Conservation (phyloP, 2,797 vertebrate genomes). For the Neoniphon sammara region DNA sequence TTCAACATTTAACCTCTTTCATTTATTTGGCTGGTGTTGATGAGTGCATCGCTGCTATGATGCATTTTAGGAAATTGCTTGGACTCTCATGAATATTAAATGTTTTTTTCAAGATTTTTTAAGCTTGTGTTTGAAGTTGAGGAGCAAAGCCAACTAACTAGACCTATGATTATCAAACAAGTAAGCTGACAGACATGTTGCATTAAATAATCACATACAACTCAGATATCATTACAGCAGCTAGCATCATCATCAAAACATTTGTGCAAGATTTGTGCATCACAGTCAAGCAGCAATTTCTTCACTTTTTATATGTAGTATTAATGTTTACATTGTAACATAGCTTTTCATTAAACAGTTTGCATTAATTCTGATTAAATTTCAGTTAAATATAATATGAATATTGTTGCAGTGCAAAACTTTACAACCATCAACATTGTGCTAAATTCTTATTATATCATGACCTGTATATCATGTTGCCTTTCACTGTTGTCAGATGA, state of each 20-base stretch:
- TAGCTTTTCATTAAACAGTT: too few relatives aligned
- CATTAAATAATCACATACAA: neutral
- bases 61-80: slow-evolving; percentile 20
- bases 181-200: neutral
- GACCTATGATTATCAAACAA: slow-evolving; percentile 16
- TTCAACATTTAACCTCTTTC: slow-evolving; percentile 46
- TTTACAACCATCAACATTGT: neutral
- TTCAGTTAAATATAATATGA: neutral
- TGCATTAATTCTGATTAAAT: too few relatives aligned
- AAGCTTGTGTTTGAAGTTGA: slow-evolving; percentile 14
- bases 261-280: neutral
- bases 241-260: neutral
- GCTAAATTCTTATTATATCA: neutral
- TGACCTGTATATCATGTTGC: neutral
- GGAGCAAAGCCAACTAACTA: slow-evolving; percentile 1
- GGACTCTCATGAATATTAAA: slow-evolving; percentile 29
- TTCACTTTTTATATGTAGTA: too few relatives aligned
- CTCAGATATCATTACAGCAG: neutral
- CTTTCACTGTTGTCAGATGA: neutral
- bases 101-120: slow-evolving; percentile 31
- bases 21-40: slow-evolving; percentile 14
- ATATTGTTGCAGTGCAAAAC: neutral
- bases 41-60: slow-evolving; percentile 20
- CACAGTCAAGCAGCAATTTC: too few relatives aligned
- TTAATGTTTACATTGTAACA: too few relatives aligned